Percentiles rank a stretch among this genome's conserved stretches.
phyloP scores from a whole-genome alignment of 2,888 invertebrate genomes.

The Zhuqinia jingwanae region DNA sequence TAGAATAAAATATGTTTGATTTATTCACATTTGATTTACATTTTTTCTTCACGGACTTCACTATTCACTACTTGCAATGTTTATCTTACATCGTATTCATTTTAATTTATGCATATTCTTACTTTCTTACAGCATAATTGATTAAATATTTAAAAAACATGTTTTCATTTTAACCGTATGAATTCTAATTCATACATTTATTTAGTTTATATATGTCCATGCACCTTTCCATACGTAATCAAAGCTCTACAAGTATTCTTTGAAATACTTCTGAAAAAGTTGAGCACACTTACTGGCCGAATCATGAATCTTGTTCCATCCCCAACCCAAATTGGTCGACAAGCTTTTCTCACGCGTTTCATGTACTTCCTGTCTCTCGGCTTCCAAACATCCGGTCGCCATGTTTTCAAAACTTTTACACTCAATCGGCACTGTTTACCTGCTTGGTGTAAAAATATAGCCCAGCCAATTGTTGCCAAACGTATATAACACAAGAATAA shows the following conservation, averaged over 20 bases:
- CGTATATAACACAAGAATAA: neutral
- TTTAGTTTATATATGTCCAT: too few species aligned
- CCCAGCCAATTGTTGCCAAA: neutral
- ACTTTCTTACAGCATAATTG: too few species aligned
- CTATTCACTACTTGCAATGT: too few species aligned
- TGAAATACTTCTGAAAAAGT: neutral
- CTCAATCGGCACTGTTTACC: neutral
- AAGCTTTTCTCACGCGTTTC: conserved; percentile 10
- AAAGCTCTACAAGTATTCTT: conserved; percentile 15
- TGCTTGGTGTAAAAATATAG: neutral
- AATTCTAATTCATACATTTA: too few species aligned
- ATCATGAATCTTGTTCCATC: neutral
- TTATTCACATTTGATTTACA: too few species aligned
- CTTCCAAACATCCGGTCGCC: neutral
- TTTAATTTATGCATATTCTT: too few species aligned
- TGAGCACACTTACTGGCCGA: neutral
- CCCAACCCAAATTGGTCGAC: neutral
- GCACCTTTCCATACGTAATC: neutral
- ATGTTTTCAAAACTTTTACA: neutral
- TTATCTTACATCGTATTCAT: too few species aligned
- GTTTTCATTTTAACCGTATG: too few species aligned
- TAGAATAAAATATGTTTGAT: too few species aligned
- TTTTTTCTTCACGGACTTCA: too few species aligned
- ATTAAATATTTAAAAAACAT: too few species aligned
- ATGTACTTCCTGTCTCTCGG: neutral